These are phyloP conservation scores for Tympanuchus pallidicinctus DNA, from an alignment of 2,113 vertebrate species.

Conservation along the genomic window DNA sequence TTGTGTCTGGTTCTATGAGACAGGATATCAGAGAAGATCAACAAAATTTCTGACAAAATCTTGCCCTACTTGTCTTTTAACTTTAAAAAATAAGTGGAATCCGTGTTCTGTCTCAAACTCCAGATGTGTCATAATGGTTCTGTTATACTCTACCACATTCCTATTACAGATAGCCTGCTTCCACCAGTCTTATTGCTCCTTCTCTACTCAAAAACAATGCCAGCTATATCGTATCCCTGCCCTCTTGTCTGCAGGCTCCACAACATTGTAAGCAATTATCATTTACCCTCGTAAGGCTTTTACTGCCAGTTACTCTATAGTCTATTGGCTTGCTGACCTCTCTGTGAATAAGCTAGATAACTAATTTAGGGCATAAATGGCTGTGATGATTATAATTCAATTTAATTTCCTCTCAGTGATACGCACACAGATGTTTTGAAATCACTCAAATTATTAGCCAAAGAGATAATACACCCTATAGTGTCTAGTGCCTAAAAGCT, in stretches of 20 bases:
- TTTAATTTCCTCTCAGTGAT: conserved; percentile 59
- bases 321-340: conserved; percentile 46
- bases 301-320: conserved; percentile 39
- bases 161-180: not conserved
- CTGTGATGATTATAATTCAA: conserved; percentile 49
- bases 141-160: not conserved
- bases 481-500: not conserved
- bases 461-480: not conserved
- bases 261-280: conserved; percentile 22
- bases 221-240: not conserved
- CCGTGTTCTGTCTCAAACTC: not conserved
- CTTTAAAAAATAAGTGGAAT: not conserved
- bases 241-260: not conserved
- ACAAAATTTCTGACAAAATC: not conserved
- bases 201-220: not conserved
- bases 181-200: not conserved
- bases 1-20: not conserved
- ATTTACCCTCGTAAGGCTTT: conserved; percentile 42
- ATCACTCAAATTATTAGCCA: conserved; percentile 17
- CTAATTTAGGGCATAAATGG: conserved; percentile 50
- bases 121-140: not conserved
- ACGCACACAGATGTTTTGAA: conserved; percentile 31
- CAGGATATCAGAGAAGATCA: not conserved
- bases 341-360: not conserved
- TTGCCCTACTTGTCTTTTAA: not conserved